Base-by-base conservation (phyloP, 1,140 invertebrate species). In the Macrobrachium nipponense region DNA sequence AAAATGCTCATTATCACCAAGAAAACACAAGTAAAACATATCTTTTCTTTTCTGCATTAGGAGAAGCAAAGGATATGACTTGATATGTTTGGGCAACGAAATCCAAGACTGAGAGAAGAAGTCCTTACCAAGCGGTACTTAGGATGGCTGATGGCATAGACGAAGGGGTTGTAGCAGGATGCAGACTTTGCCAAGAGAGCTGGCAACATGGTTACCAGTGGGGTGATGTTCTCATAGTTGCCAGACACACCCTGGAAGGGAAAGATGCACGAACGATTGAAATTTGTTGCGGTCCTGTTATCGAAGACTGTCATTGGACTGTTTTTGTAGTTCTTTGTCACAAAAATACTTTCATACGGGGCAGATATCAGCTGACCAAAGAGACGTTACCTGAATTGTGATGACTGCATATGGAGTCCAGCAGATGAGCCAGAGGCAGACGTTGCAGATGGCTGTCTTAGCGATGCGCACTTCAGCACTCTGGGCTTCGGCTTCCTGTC, bases 321-420 rank as follows among this genome's bases (percentile, higher is more conserved):
- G 12, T 51, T 51, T 51, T 51, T 51, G 12, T 7, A 51, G 51
- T 51, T 7, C 51, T 51, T 2, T 51, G 12, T 51, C 51, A 10
- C 51, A 51, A 12, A 51, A 51, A 5, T 51, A 10, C 27, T 10
- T 51, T 51, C 5, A 51, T 51, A 12, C 8, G 51, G 7, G 51
- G 12, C 12, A 51, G 5, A 10, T 1, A 4, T 36, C 27, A 36
- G 51, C 51, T 12, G 51, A 10, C 8, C 51, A 51, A 51, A 51
- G 7, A 51, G 51, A 8, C 12, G 51, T 51, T 51, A 85, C 82
- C 91, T 90, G 62, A 27, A 75, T 44, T 76, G 91, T 90, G 11
- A 92, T 90, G 11, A 90, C 90, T 8, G 91, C 91, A 89, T 92
- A 92, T 17, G 92, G 92, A 43, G 87, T 88, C 92, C 92, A 92